These are phyloP conservation scores for Danio choprae DNA, from an alignment of 2,797 vertebrate genomes.

Conservation along the genomic window DNA sequence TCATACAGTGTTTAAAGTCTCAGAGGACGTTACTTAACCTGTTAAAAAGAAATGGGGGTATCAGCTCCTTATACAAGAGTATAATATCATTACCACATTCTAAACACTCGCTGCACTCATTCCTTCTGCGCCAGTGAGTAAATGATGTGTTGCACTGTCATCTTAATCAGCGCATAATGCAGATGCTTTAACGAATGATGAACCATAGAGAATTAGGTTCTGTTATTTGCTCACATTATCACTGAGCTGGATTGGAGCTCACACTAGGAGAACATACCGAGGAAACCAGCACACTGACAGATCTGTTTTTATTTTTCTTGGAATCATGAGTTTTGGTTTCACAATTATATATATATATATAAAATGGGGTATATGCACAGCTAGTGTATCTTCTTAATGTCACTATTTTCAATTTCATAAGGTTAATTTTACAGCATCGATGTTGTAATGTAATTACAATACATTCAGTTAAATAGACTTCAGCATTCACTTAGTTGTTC, in stretches of 20 bases:
- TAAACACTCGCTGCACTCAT: background rate
- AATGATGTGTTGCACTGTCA: conserved; percentile 5
- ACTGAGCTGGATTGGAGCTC: conserved; percentile 1
- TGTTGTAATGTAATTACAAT: too few relatives aligned
- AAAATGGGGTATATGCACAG: too few relatives aligned
- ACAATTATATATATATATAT: too few relatives aligned
- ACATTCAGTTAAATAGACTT: too few relatives aligned
- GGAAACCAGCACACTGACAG: too few relatives aligned
- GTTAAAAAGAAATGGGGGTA: background rate
- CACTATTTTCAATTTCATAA: too few relatives aligned
- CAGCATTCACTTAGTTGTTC: too few relatives aligned
- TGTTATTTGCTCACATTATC: conserved; percentile 11
- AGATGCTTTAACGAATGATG: conserved; percentile 20
- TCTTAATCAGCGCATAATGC: background rate
- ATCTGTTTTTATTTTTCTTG: background rate
- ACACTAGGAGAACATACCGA: background rate
- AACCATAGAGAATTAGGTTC: conserved; percentile 12
- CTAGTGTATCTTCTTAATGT: too few relatives aligned
- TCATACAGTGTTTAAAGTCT: background rate
- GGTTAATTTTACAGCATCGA: too few relatives aligned
- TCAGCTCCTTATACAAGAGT: background rate
- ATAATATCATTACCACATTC: background rate
- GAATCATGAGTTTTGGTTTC: too few relatives aligned
- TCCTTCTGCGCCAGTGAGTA: background rate
- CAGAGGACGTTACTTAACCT: background rate